These are phyloP conservation scores for Venturia canescens DNA, from an alignment of 1,140 invertebrate genomes.

Conservation along the genomic window DNA sequence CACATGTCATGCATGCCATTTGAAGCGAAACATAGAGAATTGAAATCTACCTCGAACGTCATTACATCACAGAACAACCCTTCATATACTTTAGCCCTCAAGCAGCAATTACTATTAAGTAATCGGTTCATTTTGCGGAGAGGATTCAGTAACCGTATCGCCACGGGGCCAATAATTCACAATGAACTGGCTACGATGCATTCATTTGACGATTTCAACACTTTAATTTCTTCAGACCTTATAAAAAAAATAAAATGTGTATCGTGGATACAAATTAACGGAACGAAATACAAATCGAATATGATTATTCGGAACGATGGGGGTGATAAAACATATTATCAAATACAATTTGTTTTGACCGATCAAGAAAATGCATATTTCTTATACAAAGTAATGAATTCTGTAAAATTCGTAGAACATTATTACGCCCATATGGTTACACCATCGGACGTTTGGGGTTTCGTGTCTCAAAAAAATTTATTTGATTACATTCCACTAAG, in stretches of 20 bases:
- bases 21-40: slow-evolving; percentile 57
- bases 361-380: slow-evolving; percentile 29
- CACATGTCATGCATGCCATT: slow-evolving; percentile 60
- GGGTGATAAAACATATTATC: too few species aligned
- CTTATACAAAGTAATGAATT: slow-evolving; percentile 37
- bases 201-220: slow-evolving; percentile 34
- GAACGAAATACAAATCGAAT: slow-evolving; percentile 34
- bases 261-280: slow-evolving; percentile 41
- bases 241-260: background rate
- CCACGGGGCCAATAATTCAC: background rate
- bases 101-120: slow-evolving; percentile 46
- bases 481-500: background rate
- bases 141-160: slow-evolving; percentile 20
- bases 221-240: background rate
- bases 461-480: slow-evolving; percentile 4
- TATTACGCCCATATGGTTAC: slow-evolving; percentile 43
- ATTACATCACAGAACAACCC: slow-evolving; percentile 47
- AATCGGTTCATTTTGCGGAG: slow-evolving; percentile 36
- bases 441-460: background rate
- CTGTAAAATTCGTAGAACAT: slow-evolving; percentile 39
- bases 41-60: slow-evolving; percentile 47
- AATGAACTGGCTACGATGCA: background rate
- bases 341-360: slow-evolving; percentile 47
- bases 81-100: slow-evolving; percentile 47
- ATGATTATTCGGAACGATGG: slow-evolving; percentile 44